A percentile compares a stretch with the other conserved stretches of the same genome.
Evolutionary conservation across 2,113 vertebrate genomes (phyloP).

Genomic region (Prionailurus viverrinus): DNA sequence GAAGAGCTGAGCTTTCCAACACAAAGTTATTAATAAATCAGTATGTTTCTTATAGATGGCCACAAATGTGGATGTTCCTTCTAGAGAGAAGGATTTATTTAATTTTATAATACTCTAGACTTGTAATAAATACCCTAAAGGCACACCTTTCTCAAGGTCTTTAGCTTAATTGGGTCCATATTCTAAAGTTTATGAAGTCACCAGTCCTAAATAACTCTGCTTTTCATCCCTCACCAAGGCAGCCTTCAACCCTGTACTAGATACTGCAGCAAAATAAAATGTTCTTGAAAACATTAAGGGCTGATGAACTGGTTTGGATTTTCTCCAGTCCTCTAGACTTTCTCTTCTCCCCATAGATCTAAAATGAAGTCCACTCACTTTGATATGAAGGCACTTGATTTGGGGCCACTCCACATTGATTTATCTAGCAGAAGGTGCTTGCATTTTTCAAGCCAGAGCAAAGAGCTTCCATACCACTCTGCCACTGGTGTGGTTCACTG

Average conservation of each 20-base stretch:
- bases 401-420: neutral
- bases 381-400: slow-evolving; percentile 72
- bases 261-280: slow-evolving; percentile 84
- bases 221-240: slow-evolving; percentile 86
- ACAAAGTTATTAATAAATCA: slow-evolving; percentile 33
- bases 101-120: slow-evolving; percentile 74
- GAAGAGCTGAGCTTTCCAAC: slow-evolving; percentile 61
- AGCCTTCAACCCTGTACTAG: slow-evolving; percentile 83
- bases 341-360: slow-evolving; percentile 77
- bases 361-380: slow-evolving; percentile 77
- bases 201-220: slow-evolving; percentile 75
- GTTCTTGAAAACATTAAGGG: slow-evolving; percentile 87
- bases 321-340: slow-evolving; percentile 82
- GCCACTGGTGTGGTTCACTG: neutral
- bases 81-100: slow-evolving; percentile 76
- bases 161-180: slow-evolving; percentile 82
- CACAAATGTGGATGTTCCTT: slow-evolving; percentile 69
- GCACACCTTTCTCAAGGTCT: slow-evolving; percentile 81
- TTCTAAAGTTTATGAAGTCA: slow-evolving; percentile 84
- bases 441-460: slow-evolving; percentile 64
- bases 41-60: slow-evolving; percentile 36
- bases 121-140: slow-evolving; percentile 82
- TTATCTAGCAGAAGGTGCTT: slow-evolving; percentile 60
- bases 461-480: neutral
- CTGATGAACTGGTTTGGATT: slow-evolving; percentile 87